These are phyloP conservation scores for Eupithecia pulchellata DNA, from an alignment of 2,888 invertebrate species.

Conservation along the genomic window DNA sequence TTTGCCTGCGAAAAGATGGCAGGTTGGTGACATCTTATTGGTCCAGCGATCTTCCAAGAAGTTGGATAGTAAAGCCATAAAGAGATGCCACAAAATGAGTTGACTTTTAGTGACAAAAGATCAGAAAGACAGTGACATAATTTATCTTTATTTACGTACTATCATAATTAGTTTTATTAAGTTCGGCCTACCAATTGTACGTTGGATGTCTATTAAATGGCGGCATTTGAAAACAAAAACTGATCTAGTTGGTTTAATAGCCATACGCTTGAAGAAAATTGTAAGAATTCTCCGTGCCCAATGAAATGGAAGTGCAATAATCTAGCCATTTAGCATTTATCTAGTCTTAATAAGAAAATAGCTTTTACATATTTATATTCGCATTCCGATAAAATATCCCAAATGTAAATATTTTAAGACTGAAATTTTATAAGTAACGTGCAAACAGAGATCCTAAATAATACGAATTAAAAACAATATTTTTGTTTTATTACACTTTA, in stretches of 20 bases:
- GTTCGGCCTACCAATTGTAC: too few species aligned
- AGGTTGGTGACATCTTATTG: not conserved
- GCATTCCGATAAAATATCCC: constrained; percentile 43
- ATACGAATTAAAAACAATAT: constrained; percentile 38
- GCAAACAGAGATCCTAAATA: constrained; percentile 42
- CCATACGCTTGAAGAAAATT: not conserved
- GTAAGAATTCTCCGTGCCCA: constrained; percentile 13
- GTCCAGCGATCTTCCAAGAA: not conserved
- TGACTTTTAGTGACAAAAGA: not conserved
- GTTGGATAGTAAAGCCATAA: not conserved
- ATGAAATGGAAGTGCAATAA: constrained; percentile 38
- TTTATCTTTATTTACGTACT: not conserved
- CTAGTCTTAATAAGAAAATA: constrained; percentile 39
- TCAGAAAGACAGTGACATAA: not conserved
- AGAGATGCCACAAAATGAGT: not conserved
- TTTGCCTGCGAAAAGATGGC: not conserved
- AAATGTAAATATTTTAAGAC: constrained; percentile 62
- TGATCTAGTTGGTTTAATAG: too few species aligned
- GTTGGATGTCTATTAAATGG: not conserved
- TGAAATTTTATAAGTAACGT: constrained; percentile 59
- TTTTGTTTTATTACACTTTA: constrained; percentile 36
- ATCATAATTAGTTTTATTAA: not conserved
- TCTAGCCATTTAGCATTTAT: constrained; percentile 40
- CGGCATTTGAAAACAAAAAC: not conserved
- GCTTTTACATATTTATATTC: constrained; percentile 46